Evolutionary conservation across 2,113 vertebrate genomes (phyloP).

Genomic region (Synchiropus splendidus): DNA sequence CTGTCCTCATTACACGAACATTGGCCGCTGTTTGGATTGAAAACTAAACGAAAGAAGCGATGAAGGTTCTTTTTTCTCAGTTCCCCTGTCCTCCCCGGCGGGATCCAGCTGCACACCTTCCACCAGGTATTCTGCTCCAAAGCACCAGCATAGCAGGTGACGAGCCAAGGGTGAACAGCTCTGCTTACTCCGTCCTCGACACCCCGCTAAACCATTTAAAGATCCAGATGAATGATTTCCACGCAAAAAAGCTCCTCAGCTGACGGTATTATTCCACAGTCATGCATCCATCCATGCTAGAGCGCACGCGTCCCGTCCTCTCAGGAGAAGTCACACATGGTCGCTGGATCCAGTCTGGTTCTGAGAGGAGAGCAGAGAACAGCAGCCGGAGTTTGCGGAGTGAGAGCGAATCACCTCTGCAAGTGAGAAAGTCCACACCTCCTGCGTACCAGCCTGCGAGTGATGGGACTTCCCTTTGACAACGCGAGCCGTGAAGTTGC

Average conservation of each 20-base stretch:
- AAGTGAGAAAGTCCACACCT: too few relatives aligned
- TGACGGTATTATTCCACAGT: constrained; percentile 44
- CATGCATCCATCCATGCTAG: constrained; percentile 25
- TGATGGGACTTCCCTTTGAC: too few relatives aligned
- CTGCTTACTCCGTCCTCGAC: too few relatives aligned
- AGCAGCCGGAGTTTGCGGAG: too few relatives aligned
- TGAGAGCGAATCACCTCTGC: too few relatives aligned
- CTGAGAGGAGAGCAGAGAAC: neutral
- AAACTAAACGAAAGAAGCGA: constrained; percentile 31
- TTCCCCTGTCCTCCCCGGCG: constrained; percentile 71
- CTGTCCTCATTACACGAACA: constrained; percentile 92
- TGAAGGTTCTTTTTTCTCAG: constrained; percentile 53
- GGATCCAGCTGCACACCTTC: constrained; percentile 76
- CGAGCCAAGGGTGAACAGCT: neutral
- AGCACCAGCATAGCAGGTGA: constrained; percentile 79
- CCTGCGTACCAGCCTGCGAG: too few relatives aligned
- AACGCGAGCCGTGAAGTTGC: too few relatives aligned
- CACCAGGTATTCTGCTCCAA: constrained; percentile 75
- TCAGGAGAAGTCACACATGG: constrained; percentile 29
- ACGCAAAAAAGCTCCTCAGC: constrained; percentile 24
- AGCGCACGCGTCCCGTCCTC: constrained; percentile 26
- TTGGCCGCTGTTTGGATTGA: constrained; percentile 65
- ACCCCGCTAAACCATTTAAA: too few relatives aligned
- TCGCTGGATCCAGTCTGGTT: neutral
- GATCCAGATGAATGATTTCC: too few relatives aligned